Evolutionary conservation across 2,113 vertebrate genomes (phyloP).

Genomic region (Paramormyrops kingsleyae): DNA sequence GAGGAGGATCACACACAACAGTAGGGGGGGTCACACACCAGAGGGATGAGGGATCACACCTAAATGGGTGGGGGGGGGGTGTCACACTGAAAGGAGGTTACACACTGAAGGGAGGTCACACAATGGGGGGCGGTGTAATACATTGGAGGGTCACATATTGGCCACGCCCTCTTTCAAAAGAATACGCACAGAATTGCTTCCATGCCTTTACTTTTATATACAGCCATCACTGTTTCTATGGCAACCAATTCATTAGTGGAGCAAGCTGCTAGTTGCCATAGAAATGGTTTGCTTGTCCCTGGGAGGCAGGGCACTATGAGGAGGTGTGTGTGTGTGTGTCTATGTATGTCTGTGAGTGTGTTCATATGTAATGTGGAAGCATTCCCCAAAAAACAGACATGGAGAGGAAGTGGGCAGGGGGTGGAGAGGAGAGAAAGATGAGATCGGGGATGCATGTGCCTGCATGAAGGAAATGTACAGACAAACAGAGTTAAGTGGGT

Average conservation of each 20-base stretch:
- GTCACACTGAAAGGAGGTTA: background rate
- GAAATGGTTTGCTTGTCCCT: slow-evolving; percentile 61
- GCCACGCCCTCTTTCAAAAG: slow-evolving; percentile 27
- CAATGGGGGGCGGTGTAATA: background rate
- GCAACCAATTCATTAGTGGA: slow-evolving; percentile 66
- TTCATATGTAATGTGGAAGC: slow-evolving; percentile 7
- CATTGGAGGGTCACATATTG: background rate
- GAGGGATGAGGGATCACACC: too few species aligned
- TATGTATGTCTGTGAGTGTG: slow-evolving; percentile 15
- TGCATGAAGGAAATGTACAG: slow-evolving; percentile 7
- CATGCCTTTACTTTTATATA: slow-evolving; percentile 45
- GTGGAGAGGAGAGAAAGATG: background rate
- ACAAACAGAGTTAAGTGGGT: slow-evolving; percentile 19
- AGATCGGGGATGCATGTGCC: background rate
- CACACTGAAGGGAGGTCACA: background rate
- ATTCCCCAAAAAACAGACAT: slow-evolving; percentile 21
- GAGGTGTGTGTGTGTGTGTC: slow-evolving; percentile 23
- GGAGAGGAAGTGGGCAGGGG: slow-evolving; percentile 25
- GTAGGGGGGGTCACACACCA: too few species aligned
- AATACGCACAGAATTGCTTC: slow-evolving; percentile 39
- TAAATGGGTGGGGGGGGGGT: too few species aligned
- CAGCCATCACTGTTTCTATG: slow-evolving; percentile 57
- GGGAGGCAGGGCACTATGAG: slow-evolving; percentile 51
- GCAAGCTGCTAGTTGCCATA: slow-evolving; percentile 69
- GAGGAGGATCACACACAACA: too few species aligned